Percentiles rank a stretch among this genome's conserved stretches.
Evolutionary conservation across 2,888 invertebrate species (phyloP).

Genomic region (Omphaloscelis lunosa): DNA sequence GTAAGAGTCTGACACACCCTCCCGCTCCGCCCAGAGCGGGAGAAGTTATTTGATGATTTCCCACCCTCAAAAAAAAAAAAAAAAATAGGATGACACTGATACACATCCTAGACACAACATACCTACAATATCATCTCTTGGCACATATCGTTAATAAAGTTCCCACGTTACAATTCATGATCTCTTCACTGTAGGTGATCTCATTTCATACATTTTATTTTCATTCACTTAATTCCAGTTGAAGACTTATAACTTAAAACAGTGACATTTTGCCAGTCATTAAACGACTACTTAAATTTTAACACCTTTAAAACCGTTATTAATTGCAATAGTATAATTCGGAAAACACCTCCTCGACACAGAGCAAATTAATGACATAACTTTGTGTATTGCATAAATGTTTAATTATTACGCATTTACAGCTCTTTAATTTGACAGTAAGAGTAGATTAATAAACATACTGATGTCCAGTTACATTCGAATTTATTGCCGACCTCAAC

Average conservation of each 20-base stretch:
- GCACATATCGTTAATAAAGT: neutral
- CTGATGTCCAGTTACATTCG: conserved; percentile 18
- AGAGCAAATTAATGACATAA: conserved; percentile 37
- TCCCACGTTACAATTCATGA: neutral
- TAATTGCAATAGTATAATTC: conserved; percentile 59
- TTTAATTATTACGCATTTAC: conserved; percentile 15
- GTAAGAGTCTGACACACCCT: no score
- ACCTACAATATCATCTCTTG: neutral
- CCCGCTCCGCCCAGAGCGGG: no score
- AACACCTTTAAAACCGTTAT: conserved; percentile 60
- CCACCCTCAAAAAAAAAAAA: no score
- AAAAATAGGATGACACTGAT: no score
- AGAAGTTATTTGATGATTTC: no score
- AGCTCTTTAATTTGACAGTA: conserved; percentile 8
- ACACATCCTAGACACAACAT: neutral
- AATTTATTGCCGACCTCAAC: conserved; percentile 44
- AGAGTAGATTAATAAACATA: conserved; percentile 25
- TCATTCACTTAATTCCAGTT: conserved; percentile 36
- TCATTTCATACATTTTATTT: conserved; percentile 18
- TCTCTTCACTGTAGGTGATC: conserved; percentile 14
- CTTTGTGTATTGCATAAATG: conserved; percentile 34
- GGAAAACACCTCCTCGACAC: conserved; percentile 38
- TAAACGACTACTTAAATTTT: conserved; percentile 53
- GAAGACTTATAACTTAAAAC: conserved; percentile 29
- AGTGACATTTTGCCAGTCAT: conserved; percentile 56